A percentile compares a stretch with the other conserved stretches of the same genome.
Conservation (phyloP, 2,113 vertebrate species). For the Nestor notabilis region DNA sequence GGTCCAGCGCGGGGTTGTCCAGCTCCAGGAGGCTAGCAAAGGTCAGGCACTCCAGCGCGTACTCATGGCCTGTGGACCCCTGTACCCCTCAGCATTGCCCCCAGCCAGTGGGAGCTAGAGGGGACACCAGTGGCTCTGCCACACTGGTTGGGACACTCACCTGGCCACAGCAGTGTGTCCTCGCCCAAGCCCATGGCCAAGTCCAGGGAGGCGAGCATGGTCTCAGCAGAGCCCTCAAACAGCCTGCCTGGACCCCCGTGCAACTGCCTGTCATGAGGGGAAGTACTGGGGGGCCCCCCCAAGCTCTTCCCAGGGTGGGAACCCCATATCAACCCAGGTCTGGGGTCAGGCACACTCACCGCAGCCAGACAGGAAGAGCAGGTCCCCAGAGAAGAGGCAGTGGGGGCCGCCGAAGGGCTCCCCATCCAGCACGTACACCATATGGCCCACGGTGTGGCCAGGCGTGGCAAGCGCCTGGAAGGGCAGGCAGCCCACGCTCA, state of each 20-base stretch:
- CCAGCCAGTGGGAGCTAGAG: rapidly evolving
- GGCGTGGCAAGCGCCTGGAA: slow-evolving; percentile 91
- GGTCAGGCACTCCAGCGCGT: slow-evolving; percentile 91
- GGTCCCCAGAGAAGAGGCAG: slow-evolving; percentile 95
- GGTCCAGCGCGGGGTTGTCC: slow-evolving; percentile 80
- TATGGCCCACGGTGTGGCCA: slow-evolving; percentile 94
- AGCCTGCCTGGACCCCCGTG: slow-evolving; percentile 81
- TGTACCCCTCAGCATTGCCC: rapidly evolving
- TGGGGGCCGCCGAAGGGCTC: slow-evolving; percentile 76
- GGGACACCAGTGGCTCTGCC: background rate
- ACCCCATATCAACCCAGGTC: background rate
- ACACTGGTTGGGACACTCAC: slow-evolving; percentile 55
- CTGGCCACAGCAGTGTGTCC: slow-evolving; percentile 92
- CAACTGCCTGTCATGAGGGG: background rate
- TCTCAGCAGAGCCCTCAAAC: slow-evolving; percentile 90
- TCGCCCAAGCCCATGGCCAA: slow-evolving; percentile 83
- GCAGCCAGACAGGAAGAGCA: slow-evolving; percentile 95
- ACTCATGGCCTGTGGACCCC: slow-evolving; percentile 86
- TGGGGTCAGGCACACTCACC: slow-evolving; percentile 72
- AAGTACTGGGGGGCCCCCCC: background rate
- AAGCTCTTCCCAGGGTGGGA: background rate
- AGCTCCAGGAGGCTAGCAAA: slow-evolving; percentile 91
- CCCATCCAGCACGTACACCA: slow-evolving; percentile 92
- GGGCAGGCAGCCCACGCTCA: slow-evolving; percentile 84
- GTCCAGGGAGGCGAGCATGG: slow-evolving; percentile 94